A percentile compares a stretch with the other conserved stretches of the same genome.
Evolutionary conservation across 2,113 vertebrate species (phyloP).

Genomic region (Corythaeola cristata): DNA sequence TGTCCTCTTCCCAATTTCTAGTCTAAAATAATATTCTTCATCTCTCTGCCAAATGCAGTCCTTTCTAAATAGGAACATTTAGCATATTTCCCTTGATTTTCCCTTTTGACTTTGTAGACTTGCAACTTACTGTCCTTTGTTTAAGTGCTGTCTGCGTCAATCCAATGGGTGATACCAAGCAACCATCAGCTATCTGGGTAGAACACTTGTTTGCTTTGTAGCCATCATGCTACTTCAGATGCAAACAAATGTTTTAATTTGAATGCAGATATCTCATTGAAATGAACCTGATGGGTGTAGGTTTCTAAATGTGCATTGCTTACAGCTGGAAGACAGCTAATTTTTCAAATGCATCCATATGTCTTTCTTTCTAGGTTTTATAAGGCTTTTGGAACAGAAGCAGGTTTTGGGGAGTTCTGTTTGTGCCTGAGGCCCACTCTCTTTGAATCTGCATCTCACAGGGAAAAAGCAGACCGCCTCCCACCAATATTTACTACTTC

Average conservation of each 20-base stretch:
- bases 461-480: constrained; percentile 52
- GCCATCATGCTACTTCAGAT: neutral
- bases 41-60: neutral
- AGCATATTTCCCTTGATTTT: neutral
- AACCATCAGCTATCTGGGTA: neutral
- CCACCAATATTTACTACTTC: constrained; percentile 70
- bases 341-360: neutral
- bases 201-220: neutral
- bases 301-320: neutral
- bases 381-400: constrained; percentile 67
- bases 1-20: neutral
- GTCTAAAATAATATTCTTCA: neutral
- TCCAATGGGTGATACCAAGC: neutral
- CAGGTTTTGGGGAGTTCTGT: constrained; percentile 77
- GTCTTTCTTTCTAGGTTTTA: constrained; percentile 64
- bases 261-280: neutral
- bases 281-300: neutral
- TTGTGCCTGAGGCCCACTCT: constrained; percentile 74
- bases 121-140: neutral
- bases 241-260: neutral
- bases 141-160: neutral
- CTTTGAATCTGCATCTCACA: constrained; percentile 74
- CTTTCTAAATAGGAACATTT: neutral
- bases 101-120: neutral
- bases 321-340: neutral